Evolutionary conservation across 2,797 vertebrate species (phyloP).

Genomic region (Chaenodraco wilsoni): DNA sequence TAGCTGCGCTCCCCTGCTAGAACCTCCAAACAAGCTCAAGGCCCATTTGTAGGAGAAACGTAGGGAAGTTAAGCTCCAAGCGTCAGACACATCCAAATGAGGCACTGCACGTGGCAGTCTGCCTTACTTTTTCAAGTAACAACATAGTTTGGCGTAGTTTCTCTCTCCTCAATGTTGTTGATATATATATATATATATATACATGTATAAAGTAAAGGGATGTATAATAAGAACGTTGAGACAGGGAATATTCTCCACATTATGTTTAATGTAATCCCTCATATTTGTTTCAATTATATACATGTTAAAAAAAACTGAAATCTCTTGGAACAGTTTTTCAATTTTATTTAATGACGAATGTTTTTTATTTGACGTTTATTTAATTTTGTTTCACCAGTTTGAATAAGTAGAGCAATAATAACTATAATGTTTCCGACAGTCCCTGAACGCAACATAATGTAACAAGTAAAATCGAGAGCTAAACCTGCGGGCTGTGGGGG

Average conservation of each 20-base stretch:
- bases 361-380: too few species aligned
- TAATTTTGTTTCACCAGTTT: neutral
- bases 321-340: too few species aligned
- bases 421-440: neutral
- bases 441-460: constrained; percentile 45
- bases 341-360: neutral
- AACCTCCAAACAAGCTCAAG: constrained; percentile 99
- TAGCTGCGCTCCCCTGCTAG: constrained; percentile 99
- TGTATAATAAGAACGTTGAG: too few species aligned
- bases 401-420: neutral
- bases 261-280: too few species aligned
- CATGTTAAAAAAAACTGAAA: too few species aligned
- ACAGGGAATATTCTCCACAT: too few species aligned
- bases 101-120: constrained; percentile 98
- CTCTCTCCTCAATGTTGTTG: too few species aligned
- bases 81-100: constrained; percentile 98
- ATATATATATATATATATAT: too few species aligned
- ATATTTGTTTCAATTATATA: too few species aligned
- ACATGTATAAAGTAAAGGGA: too few species aligned
- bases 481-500: constrained; percentile 53
- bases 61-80: constrained; percentile 99
- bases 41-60: constrained; percentile 98
- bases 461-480: constrained; percentile 12
- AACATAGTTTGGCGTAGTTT: too few species aligned
- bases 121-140: constrained; percentile 86